Evolutionary conservation across 2,113 vertebrate genomes (phyloP).

Genomic region (Limnothrissa miodon): DNA sequence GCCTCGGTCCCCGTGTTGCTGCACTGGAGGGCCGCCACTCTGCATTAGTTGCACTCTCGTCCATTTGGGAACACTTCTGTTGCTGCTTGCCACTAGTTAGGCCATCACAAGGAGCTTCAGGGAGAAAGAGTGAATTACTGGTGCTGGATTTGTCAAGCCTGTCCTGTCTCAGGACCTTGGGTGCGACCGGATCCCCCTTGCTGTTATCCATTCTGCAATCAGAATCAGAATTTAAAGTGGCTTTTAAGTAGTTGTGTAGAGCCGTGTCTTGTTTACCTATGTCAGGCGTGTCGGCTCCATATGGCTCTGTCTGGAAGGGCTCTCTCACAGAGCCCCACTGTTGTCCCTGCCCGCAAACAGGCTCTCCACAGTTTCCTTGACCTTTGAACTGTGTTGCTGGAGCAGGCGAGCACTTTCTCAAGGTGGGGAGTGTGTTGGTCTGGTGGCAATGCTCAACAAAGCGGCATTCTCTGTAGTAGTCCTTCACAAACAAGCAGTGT

Average conservation of each 20-base stretch:
- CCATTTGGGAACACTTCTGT: slow-evolving; percentile 17
- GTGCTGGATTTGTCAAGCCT: slow-evolving; percentile 43
- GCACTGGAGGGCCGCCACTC: slow-evolving; percentile 22
- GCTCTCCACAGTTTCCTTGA: slow-evolving; percentile 55
- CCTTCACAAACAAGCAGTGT: slow-evolving; percentile 51
- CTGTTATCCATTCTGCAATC: slow-evolving; percentile 35
- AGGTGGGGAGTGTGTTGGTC: slow-evolving; percentile 46
- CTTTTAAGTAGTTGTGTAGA: slow-evolving; percentile 44
- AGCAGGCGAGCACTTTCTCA: slow-evolving; percentile 57
- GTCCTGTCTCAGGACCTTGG: slow-evolving; percentile 40
- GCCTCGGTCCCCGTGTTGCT: slow-evolving; percentile 1
- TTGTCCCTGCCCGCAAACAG: slow-evolving; percentile 57
- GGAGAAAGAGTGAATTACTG: slow-evolving; percentile 61
- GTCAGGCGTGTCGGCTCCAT: slow-evolving; percentile 53
- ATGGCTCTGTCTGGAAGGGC: slow-evolving; percentile 52
- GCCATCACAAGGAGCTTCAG: slow-evolving; percentile 54
- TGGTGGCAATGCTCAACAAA: slow-evolving; percentile 47
- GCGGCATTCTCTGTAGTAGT: slow-evolving; percentile 50
- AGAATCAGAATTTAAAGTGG: slow-evolving; percentile 24
- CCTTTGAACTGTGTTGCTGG: slow-evolving; percentile 47
- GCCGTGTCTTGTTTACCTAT: slow-evolving; percentile 16
- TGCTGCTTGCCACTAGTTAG: slow-evolving; percentile 33
- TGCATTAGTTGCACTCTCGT: slow-evolving; percentile 41
- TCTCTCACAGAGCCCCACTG: slow-evolving; percentile 55
- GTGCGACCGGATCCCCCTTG: slow-evolving; percentile 50